Evolutionary conservation across 2,113 vertebrate species (phyloP).

Genomic region (Podarcis muralis): DNA sequence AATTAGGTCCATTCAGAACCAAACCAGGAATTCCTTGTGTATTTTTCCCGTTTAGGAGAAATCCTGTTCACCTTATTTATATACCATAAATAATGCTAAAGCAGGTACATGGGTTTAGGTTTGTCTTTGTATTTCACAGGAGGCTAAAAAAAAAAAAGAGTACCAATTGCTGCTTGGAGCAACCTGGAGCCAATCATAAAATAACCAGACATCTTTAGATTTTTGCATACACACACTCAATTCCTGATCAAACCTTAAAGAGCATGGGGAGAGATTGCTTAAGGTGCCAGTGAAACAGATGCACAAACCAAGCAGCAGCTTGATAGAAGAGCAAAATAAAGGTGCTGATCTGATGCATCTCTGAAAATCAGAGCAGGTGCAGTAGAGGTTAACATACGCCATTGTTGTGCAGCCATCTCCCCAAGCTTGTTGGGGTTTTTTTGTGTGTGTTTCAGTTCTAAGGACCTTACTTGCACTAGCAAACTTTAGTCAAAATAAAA

Average conservation of each 20-base stretch:
- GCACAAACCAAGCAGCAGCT: slow-evolving; percentile 5
- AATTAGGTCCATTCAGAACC: slow-evolving; percentile 47
- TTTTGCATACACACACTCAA: neutral
- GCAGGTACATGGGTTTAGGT: slow-evolving; percentile 8
- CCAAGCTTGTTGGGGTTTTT: rapidly evolving
- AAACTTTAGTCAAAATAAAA: slow-evolving; percentile 12
- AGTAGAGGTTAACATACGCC: slow-evolving; percentile 3
- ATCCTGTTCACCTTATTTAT: slow-evolving; percentile 14
- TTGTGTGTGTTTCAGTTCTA: neutral
- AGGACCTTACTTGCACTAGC: neutral
- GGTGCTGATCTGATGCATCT: neutral
- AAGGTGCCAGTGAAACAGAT: neutral
- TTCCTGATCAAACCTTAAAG: slow-evolving; percentile 20
- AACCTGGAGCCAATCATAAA: neutral
- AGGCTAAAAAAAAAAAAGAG: neutral
- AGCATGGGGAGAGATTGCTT: neutral
- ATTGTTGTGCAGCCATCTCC: neutral
- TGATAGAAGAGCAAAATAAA: neutral
- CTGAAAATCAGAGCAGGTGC: neutral
- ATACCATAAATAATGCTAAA: slow-evolving; percentile 19
- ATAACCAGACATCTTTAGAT: neutral
- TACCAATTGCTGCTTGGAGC: slow-evolving; percentile 1
- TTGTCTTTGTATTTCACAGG: slow-evolving; percentile 22
- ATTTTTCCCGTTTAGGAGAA: slow-evolving; percentile 2
- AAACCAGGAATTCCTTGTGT: slow-evolving; percentile 18